Base-by-base conservation (phyloP, 1,140 invertebrate species). In the Trichoplusia ni region DNA sequence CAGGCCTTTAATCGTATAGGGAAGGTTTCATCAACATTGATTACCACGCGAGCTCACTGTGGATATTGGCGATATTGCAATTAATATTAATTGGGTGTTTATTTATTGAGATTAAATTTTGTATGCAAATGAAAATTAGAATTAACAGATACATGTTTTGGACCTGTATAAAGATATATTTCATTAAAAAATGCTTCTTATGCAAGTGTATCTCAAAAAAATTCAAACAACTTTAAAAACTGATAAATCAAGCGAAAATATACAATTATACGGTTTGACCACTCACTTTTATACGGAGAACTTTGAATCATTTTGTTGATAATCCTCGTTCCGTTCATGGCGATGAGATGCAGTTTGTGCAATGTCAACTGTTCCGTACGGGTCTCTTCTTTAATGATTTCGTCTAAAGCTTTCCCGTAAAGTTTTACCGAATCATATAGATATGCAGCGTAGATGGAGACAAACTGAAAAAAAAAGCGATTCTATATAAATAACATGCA, bases 351-450 rank as follows among this genome's bases (percentile, higher is more conserved):
- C 75, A 98, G 89, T 69, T 94, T 88, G 37, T 92, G 86, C 51
- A 95, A 86, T 37, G 92, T 93, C 51, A 94, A 73, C 6, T 92
- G 84, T 59, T 84, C 84, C 13, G 77, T 85, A 19, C 71, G 71
- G 31, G 93, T 91, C 67, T 94, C 91, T 75, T 94, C 92, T 63
- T 85, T 73, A 31, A 99, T 84, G 9, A 98, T 84, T 67, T 95
- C 92, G 71, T 97, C 92, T 35, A 99, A 91, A 0, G 98, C 97
- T 65, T 92, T 92, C 0, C 97, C 97, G 83, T 99, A 99, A 0
- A 99, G 85, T 77, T 95, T 95, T 0, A 99, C 95, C 1, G 98
- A 97, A 91, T 99, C 98, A 86, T 99, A 99, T 31, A 99, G 91
- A 90, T 99, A 98, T 1, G 98, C 96, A 8, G 98, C 98, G 83